These are phyloP conservation scores for Hoplodrina blanda DNA, from an alignment of 2,888 invertebrate genomes.

Conservation along the genomic window DNA sequence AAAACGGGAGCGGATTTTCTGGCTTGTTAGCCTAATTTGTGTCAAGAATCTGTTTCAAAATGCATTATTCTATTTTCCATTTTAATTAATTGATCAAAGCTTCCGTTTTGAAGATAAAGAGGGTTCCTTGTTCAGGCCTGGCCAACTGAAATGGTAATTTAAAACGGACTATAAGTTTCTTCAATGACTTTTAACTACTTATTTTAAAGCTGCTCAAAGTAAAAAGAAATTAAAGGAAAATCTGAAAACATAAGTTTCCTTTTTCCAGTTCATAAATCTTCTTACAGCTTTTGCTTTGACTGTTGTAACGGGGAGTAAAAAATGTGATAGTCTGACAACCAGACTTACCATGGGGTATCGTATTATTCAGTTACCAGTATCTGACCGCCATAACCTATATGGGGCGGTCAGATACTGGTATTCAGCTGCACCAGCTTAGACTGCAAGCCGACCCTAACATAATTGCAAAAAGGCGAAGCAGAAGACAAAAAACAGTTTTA, in stretches of 20 bases:
- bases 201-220: neutral
- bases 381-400: too few relatives aligned
- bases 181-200: neutral
- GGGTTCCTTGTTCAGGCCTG: constrained; percentile 10
- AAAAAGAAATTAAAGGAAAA: too few relatives aligned
- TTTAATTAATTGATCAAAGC: constrained; percentile 41
- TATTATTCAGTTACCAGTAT: too few relatives aligned
- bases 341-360: too few relatives aligned
- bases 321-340: too few relatives aligned
- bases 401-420: neutral
- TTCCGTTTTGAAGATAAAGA: constrained; percentile 3
- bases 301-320: too few relatives aligned
- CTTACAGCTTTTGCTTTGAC: neutral
- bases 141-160: neutral
- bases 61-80: constrained; percentile 53
- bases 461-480: neutral
- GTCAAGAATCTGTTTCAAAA: constrained; percentile 65
- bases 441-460: neutral
- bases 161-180: neutral
- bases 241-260: neutral
- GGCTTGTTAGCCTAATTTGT: constrained; percentile 73
- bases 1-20: constrained; percentile 68
- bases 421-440: neutral
- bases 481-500: neutral
- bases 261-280: neutral